These are phyloP conservation scores for Genyomyrus donnyi DNA, from an alignment of 2,113 vertebrate species.

Conservation along the genomic window DNA sequence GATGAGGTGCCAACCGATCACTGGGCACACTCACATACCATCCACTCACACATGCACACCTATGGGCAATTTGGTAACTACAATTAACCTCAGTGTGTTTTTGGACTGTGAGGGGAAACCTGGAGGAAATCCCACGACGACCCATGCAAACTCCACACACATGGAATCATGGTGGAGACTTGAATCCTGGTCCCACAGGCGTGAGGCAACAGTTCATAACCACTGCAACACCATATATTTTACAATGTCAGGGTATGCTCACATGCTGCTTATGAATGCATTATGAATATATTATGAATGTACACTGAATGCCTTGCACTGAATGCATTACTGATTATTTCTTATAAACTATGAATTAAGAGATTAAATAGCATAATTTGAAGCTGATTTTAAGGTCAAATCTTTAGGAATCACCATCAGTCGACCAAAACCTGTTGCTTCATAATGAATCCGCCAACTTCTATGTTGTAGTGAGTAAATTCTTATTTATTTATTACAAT, in stretches of 20 bases:
- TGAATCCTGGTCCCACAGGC: background rate
- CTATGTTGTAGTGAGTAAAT: background rate
- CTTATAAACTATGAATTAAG: background rate
- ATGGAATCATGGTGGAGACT: background rate
- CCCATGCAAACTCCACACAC: background rate
- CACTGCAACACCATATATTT: background rate
- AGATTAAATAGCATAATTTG: background rate
- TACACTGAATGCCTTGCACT: background rate
- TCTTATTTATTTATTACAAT: background rate
- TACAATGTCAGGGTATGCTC: background rate
- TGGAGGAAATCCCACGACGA: no score
- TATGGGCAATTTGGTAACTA: background rate
- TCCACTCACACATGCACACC: background rate
- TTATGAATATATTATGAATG: background rate
- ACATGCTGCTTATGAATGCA: background rate
- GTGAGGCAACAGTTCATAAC: background rate
- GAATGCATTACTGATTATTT: background rate
- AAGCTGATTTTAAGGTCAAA: background rate
- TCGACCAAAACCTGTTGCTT: background rate
- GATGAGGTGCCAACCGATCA: no score
- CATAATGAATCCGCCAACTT: background rate
- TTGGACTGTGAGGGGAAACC: background rate
- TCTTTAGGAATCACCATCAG: background rate
- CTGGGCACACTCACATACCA: background rate
- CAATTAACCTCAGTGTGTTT: background rate